phyloP scores from a whole-genome alignment of 2,888 invertebrate species.

The Leptarthrus brevirostris region DNA sequence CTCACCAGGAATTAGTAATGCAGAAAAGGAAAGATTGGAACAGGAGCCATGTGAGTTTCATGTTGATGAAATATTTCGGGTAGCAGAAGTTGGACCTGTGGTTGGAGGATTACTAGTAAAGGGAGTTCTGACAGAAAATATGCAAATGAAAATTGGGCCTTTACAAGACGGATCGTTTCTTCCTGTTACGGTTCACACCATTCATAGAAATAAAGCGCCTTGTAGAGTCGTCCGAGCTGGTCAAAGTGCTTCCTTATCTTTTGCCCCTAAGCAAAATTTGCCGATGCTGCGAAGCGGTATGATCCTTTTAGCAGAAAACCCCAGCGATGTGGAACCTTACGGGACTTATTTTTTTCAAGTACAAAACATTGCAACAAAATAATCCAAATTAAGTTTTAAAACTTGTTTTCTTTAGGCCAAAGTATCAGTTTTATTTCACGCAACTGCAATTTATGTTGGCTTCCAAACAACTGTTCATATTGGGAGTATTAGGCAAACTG shows the following conservation, averaged over 20 bases:
- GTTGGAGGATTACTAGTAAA: constrained; percentile 86
- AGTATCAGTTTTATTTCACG: constrained; percentile 88
- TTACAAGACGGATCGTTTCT: constrained; percentile 82
- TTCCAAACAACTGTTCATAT: constrained; percentile 95
- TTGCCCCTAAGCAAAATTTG: constrained; percentile 66
- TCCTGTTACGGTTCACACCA: constrained; percentile 79
- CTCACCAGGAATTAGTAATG: constrained; percentile 73
- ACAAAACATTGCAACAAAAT: constrained; percentile 23
- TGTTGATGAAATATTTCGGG: constrained; percentile 93
- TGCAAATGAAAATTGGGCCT: constrained; percentile 80
- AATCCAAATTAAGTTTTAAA: background rate
- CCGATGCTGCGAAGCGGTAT: constrained; percentile 82
- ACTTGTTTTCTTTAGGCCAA: constrained; percentile 74
- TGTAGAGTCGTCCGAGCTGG: constrained; percentile 89
- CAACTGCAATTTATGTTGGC: constrained; percentile 83
- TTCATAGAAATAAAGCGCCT: constrained; percentile 93
- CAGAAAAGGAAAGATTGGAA: constrained; percentile 77
- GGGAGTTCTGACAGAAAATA: constrained; percentile 89
- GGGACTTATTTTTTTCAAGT: constrained; percentile 76
- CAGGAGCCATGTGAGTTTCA: constrained; percentile 86
- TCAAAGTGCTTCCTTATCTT: constrained; percentile 86
- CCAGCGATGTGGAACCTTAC: constrained; percentile 67
- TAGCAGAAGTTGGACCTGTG: constrained; percentile 84
- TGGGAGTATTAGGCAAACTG: constrained; percentile 95
- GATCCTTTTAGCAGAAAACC: constrained; percentile 76